Percentiles rank a stretch among this genome's conserved stretches.
phyloP scores from a whole-genome alignment of 2,797 vertebrate species.

The Arctocebus calabarensis region DNA sequence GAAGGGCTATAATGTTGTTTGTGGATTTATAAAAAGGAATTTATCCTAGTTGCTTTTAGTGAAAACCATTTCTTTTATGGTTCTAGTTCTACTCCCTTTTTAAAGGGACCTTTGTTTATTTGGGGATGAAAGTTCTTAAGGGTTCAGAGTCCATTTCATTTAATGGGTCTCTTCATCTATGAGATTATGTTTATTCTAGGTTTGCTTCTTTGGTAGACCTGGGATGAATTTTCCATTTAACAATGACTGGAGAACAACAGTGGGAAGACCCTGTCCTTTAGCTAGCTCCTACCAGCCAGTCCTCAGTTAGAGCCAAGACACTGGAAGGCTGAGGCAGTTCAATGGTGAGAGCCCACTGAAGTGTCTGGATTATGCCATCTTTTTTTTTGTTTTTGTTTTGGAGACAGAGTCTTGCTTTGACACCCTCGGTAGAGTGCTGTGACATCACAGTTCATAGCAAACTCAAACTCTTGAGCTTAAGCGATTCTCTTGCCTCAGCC shows the following conservation, averaged over 20 bases:
- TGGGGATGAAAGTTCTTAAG: constrained; percentile 32
- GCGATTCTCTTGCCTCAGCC: no score
- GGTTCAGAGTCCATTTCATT: constrained; percentile 4
- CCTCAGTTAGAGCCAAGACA: background rate
- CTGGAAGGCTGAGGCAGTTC: background rate
- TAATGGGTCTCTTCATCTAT: constrained; percentile 31
- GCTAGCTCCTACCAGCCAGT: background rate
- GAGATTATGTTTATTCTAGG: constrained; percentile 42
- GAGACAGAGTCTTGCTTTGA: no score
- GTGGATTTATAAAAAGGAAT: constrained; percentile 22
- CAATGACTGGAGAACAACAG: background rate
- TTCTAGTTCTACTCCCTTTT: background rate
- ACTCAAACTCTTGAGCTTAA: no score
- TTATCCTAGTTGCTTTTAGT: background rate
- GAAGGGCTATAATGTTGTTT: background rate
- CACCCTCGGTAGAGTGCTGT: no score
- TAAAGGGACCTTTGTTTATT: constrained; percentile 13
- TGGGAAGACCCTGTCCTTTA: constrained; percentile 11
- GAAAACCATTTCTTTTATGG: background rate
- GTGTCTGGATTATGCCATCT: background rate
- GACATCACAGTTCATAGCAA: no score
- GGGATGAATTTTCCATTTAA: constrained; percentile 15
- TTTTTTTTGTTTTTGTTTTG: background rate
- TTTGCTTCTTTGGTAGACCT: constrained; percentile 46
- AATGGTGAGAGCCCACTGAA: background rate